Evolutionary conservation across 2,888 invertebrate species (phyloP), one percentile per base, ranked within the genome.

Genomic region (Tridacna gigas): DNA sequence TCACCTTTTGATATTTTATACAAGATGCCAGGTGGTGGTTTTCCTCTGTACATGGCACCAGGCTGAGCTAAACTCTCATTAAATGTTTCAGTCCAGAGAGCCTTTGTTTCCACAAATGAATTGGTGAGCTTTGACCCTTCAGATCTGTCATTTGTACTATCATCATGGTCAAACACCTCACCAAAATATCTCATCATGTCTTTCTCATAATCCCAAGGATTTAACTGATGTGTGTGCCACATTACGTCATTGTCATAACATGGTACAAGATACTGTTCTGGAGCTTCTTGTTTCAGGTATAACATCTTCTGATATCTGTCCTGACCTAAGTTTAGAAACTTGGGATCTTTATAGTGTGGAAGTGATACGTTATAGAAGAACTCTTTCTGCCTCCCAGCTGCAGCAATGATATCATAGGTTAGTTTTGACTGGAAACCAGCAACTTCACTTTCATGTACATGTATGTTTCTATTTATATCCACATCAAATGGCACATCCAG

Each of bases 291-390:
- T 89, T 95, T 95, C 74, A 95, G 90, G 80, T 92, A 92, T 20
- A 95, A 89, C 86, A 94, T 95, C 88, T 94, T 93, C 82, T 93
- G 92, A 89, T 95, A 95, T 13, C 94, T 91, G 13, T 90, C 84
- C 51, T 95, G 88, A 28, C 95, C 94, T 71, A 91, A 92, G 22
- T 92, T 86, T 20, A 95, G 90, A 88, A 95, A 95, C 79, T 92
- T 93, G 7, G 89, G 87, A 65, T 95, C 94, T 20, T 92, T 92
- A 89, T 94, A 95, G 86, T 95, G 95, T 15, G 95, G 95, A 71
- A 95, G 91, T 20, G 95, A 95, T 11, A 95, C 95, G 91, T 95
- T 94, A 90, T 95, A 95, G 84, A 93, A 95, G 90, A 95, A 95
- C 73, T 94, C 93, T 74, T 93, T 89, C 88, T 95, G 95, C 63